These are phyloP conservation scores for Pampusana beccarii DNA, from an alignment of 2,113 vertebrate genomes.

Conservation along the genomic window DNA sequence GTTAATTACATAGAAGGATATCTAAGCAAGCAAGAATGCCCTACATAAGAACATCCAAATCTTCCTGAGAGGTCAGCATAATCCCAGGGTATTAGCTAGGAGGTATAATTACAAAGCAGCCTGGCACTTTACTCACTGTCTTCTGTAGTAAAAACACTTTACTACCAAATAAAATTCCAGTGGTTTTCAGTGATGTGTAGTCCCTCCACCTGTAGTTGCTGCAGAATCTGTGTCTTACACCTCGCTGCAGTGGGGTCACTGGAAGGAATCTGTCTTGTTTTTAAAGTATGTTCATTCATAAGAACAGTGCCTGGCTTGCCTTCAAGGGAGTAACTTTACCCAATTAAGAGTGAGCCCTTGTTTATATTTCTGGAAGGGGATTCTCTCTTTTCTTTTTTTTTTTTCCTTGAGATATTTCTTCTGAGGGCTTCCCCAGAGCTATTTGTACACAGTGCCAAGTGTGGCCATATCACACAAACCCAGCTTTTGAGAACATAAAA, in stretches of 20 bases:
- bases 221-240: neutral
- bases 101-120: neutral
- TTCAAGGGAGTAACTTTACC: neutral
- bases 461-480: neutral
- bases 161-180: neutral
- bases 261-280: neutral
- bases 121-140: neutral
- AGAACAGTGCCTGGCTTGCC: neutral
- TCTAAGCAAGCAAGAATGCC: neutral
- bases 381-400: neutral
- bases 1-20: neutral
- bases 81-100: neutral
- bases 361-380: neutral
- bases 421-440: neutral
- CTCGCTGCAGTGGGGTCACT: accelerated
- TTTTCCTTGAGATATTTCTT: neutral
- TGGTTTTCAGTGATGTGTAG: neutral
- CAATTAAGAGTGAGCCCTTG: neutral
- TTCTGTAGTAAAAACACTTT: neutral
- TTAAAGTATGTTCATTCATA: neutral
- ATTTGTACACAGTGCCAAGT: neutral
- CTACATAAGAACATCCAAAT: neutral
- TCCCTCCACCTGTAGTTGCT: neutral
- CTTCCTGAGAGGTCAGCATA: neutral
- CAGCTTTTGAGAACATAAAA: neutral